phyloP scores from a whole-genome alignment of 1,140 invertebrate species.

The Arion vulgaris region DNA sequence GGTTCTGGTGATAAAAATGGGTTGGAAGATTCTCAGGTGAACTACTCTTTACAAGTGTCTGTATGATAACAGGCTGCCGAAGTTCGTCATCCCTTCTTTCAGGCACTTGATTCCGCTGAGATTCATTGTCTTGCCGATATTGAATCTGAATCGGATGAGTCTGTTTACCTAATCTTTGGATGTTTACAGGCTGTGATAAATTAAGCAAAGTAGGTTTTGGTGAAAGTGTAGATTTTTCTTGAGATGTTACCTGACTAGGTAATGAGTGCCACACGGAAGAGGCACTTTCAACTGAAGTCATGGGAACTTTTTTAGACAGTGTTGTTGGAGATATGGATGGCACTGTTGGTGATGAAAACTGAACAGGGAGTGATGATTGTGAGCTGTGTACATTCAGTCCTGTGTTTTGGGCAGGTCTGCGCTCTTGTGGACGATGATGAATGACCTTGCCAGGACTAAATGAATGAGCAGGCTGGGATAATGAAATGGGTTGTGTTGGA shows the following conservation, averaged over 20 bases:
- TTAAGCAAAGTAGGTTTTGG: neutral
- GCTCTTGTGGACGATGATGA: conserved; percentile 20
- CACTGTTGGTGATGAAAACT: neutral
- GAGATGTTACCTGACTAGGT: neutral
- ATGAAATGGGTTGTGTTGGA: neutral
- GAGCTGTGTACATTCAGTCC: neutral
- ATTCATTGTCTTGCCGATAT: neutral
- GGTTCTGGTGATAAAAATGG: neutral
- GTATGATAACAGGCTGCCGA: neutral
- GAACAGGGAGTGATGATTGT: neutral
- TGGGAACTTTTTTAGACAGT: neutral
- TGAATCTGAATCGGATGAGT: neutral
- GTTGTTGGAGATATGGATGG: neutral
- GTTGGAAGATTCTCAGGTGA: neutral
- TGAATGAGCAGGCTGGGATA: neutral
- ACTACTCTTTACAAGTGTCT: neutral
- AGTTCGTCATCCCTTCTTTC: neutral
- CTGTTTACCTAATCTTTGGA: neutral
- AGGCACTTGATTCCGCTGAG: neutral
- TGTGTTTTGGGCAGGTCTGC: neutral
- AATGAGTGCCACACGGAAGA: conserved; percentile 1
- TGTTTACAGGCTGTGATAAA: neutral
- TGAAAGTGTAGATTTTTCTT: neutral
- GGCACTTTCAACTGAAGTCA: conserved; percentile 12
- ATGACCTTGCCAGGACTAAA: conserved; percentile 28